Base-by-base conservation (phyloP, 1,140 invertebrate species). In the Drosophila ercepeae region DNA sequence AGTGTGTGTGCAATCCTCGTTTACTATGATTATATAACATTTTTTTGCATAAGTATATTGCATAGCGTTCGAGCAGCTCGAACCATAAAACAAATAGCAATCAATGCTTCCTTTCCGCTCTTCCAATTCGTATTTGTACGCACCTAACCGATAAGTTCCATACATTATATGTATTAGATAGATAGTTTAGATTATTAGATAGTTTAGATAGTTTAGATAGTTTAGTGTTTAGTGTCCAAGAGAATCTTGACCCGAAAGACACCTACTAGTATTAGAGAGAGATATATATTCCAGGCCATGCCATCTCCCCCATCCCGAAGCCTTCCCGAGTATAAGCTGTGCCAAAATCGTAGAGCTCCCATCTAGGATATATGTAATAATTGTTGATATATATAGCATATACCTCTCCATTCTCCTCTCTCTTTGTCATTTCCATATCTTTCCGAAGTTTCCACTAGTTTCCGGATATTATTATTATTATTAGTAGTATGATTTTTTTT, bases 1-100 rank as follows among this genome's bases (percentile, higher is more conserved):
- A 78, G 84, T 88, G 78, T 82, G 88, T 84, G 89, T 89, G 88
- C 88, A 89, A 89, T 89, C 52, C 78, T 69, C 75, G 76, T 82
- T 67, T 71, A 57, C 72, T 68, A 69, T 61, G 39, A 60, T 63
- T n/a, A n/a, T n/a, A 39, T 16, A 16, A 39, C 51, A 46, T 46
- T 53, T 53, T 78, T 52, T 64, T 57, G 44, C 14, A 39, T 58
- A 48, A 55, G 23, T 75, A 64, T 76, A 51, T 70, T 77, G 53
- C 50, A 59, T 78, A 70, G 58, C 21, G 88, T 90, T 90, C 68
- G 82, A 81, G 89, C 60, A 64, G 78, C 82, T 90, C 82, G 78
- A 90, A 90, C 88, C 64, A 70, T 88, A 90, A 90, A 89, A 52
- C 41, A 78, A 78, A 70, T 49, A 41, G 44, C 63, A 79, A 49